Evolutionary conservation across 2,888 invertebrate genomes (phyloP), one percentile per base, ranked within the genome.

Genomic region (Harpagoxenus sublaevis): DNA sequence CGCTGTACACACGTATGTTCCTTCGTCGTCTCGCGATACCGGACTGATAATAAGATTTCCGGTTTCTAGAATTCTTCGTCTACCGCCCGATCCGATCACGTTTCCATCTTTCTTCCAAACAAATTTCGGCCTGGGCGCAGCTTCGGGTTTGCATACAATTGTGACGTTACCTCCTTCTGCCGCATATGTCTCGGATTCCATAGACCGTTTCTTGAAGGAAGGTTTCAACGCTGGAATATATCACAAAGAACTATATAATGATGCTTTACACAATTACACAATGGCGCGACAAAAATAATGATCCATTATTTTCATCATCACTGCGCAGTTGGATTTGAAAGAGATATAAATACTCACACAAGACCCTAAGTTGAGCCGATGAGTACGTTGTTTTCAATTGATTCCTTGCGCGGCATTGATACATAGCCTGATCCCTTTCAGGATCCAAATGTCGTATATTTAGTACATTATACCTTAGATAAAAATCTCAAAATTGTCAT

Each of bases 161-260:
- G 99, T 99, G 0, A 98, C 97, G 94, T 99, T 99, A 18, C 98
- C 98, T 88, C 97, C 97, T 94, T 98, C 98, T 1, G 98, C 98
- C 0, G 98, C 99, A 94, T 98, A 99, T 5, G 98, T 98, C 95
- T 98, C 98, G 0, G 97, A 96, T 94, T 98, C 98, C 39, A 99
- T 95, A 0, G 99, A 99, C 57, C 96, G 96, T 94, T 99, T 99
- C 92, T 97, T 97, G 94, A 99, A 99, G 0, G 98, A 97, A 9
- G 99, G 99, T 92, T 97, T 97, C 79, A 97, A 94, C 15, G 96
- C 96, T 96, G 87, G 10, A 81, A 85, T 51, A 62, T 35, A 42
- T 75, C 8, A 62, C 57, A 62, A 15, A 86, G 73, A 15, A 42
- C 39, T 63, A 39, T n/a, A 42, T 23, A 42, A 12, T 65, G 2